Evolutionary conservation across 92 coral and sea anemone genomes (phyloP).

Genomic region (Porites lobata): DNA sequence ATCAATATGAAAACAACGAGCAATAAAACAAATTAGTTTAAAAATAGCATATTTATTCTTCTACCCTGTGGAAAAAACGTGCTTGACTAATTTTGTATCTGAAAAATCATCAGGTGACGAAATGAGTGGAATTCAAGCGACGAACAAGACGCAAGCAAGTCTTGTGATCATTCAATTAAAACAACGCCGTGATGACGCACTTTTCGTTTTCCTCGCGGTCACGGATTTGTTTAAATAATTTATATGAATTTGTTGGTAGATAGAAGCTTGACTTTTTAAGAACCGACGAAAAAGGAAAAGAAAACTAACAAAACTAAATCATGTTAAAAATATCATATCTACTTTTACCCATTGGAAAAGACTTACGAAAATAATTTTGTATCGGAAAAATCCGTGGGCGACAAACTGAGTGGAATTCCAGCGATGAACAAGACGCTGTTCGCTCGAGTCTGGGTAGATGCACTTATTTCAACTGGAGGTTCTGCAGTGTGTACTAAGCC

Average conservation of each 20-base stretch:
- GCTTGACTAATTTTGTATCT: no score
- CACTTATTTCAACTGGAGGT: constrained; percentile 21
- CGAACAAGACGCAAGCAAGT: neutral
- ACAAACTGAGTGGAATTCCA: constrained; percentile 52
- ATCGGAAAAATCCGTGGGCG: constrained; percentile 21
- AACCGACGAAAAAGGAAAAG: no score
- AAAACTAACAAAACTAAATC: neutral
- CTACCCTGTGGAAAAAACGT: no score
- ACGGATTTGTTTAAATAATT: neutral
- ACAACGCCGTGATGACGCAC: neutral
- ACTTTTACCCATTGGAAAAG: neutral
- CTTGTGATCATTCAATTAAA: neutral
- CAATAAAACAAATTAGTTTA: no score
- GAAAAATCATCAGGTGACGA: no score
- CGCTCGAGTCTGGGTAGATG: constrained; percentile 14
- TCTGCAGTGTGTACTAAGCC: neutral
- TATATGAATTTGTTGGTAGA: neutral
- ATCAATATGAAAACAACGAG: no score
- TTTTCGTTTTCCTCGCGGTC: neutral
- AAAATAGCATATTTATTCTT: no score
- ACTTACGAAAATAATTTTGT: constrained; percentile 32
- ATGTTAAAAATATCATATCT: no score
- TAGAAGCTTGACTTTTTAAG: neutral
- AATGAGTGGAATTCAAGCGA: no score
- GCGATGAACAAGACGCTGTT: constrained; percentile 54